Conservation (phyloP, 2,888 invertebrate genomes). For the Tridacna gigas region DNA sequence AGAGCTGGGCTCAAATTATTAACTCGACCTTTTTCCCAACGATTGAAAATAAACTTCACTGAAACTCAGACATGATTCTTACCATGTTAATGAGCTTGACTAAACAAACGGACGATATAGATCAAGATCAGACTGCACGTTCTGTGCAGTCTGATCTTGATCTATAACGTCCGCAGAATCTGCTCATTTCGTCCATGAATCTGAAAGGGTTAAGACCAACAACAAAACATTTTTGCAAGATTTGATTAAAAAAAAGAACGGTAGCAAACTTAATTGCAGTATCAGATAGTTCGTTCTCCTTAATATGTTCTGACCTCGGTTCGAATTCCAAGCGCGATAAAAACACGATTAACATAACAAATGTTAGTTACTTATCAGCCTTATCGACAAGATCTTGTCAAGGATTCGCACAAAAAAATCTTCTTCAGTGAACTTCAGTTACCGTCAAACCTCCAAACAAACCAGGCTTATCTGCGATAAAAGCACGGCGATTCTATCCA, state of each 20-base stretch:
- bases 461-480: background rate
- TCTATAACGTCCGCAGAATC: too few relatives aligned
- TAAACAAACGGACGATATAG: too few relatives aligned
- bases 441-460: background rate
- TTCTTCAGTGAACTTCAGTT: slow-evolving; percentile 6
- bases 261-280: background rate
- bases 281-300: background rate
- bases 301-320: slow-evolving; percentile 4
- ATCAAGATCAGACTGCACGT: too few relatives aligned
- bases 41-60: too few relatives aligned
- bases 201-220: too few relatives aligned
- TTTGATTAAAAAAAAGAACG: background rate
- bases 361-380: slow-evolving; percentile 12
- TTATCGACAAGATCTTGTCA: slow-evolving; percentile 1
- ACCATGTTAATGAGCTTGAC: too few relatives aligned
- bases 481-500: background rate
- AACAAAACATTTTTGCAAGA: too few relatives aligned
- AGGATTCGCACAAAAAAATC: slow-evolving; percentile 11
- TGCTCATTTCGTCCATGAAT: too few relatives aligned
- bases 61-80: too few relatives aligned
- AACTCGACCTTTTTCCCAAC: too few relatives aligned
- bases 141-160: too few relatives aligned
- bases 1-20: too few relatives aligned
- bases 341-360: slow-evolving; percentile 13
- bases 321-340: slow-evolving; percentile 12